Conservation (phyloP, 2,113 vertebrate species). For the Sus scrofa region T2T-Sscrofa CM000813.6:141095001-141095500, state of each 20-base stretch:
- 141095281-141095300: constrained; percentile 68
- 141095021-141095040: constrained; percentile 95
- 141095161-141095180: constrained; percentile 78
- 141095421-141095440: neutral
- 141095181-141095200: neutral
- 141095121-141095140: constrained; percentile 95
- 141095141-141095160: constrained; percentile 84
- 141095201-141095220: constrained; percentile 56
- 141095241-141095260: constrained; percentile 80
- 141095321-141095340: constrained; percentile 85
- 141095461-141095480: neutral
- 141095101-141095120: constrained; percentile 94
- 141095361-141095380: neutral
- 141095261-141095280: constrained; percentile 85
- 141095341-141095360: neutral
- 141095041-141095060: constrained; percentile 97
- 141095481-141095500: neutral
- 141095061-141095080: constrained; percentile 96
- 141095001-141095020: constrained; percentile 96
- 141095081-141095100: constrained; percentile 95
- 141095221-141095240: constrained; percentile 79
- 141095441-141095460: neutral
- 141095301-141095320: constrained; percentile 87
- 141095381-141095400: neutral
- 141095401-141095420: neutral